phyloP scores from a whole-genome alignment of 2,113 vertebrate species.

The Lontra canadensis region DNA sequence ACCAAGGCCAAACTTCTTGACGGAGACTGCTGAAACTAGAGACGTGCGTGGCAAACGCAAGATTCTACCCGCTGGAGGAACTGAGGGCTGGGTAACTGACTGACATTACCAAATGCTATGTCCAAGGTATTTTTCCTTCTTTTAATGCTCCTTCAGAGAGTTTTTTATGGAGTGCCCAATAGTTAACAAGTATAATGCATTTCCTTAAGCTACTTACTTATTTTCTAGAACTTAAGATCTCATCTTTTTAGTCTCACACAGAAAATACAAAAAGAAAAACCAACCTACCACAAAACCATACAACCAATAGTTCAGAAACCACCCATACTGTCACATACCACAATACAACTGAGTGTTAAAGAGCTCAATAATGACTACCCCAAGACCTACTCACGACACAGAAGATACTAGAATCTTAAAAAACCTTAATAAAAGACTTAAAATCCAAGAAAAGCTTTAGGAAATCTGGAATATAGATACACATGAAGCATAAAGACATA shows the following conservation, averaged over 20 bases:
- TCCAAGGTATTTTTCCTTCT: background rate
- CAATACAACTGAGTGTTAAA: constrained; percentile 9
- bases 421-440: constrained; percentile 40
- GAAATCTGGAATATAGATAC: constrained; percentile 4
- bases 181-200: background rate
- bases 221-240: constrained; percentile 33
- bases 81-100: constrained; percentile 26
- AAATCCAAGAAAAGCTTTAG: constrained; percentile 4
- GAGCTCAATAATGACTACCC: background rate
- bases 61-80: background rate
- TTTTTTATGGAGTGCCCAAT: background rate
- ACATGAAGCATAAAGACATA: background rate
- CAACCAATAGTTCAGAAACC: constrained; percentile 44
- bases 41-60: background rate
- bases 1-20: constrained; percentile 59
- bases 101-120: background rate
- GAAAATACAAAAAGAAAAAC: constrained; percentile 28
- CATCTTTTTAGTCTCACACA: constrained; percentile 21
- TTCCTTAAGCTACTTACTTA: constrained; percentile 30
- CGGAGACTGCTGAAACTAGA: constrained; percentile 38
- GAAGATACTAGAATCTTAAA: constrained; percentile 44
- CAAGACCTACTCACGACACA: constrained; percentile 9
- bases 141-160: background rate
- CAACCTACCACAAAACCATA: constrained; percentile 40
- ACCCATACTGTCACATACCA: background rate